Conservation (phyloP, 2,888 invertebrate genomes). For the Baronia brevicornis region DNA sequence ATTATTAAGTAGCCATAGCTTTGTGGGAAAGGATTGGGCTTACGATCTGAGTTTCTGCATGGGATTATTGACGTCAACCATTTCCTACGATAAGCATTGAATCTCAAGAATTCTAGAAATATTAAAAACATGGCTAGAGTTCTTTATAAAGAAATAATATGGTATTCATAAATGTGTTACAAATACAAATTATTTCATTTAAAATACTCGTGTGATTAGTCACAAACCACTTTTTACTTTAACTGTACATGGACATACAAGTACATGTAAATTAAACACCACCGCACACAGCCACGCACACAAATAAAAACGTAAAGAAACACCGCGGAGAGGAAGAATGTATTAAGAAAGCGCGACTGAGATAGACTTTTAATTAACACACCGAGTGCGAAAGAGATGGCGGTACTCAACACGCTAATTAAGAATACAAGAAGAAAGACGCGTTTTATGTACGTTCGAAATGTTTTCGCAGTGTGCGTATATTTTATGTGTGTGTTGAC, state of each 20-base stretch:
- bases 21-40: no score
- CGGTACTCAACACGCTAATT: slow-evolving; percentile 76
- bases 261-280: slow-evolving; percentile 75
- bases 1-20: no score
- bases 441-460: slow-evolving; percentile 68
- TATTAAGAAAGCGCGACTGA: slow-evolving; percentile 75
- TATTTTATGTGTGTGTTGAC: slow-evolving; percentile 39
- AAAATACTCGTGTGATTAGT: background rate
- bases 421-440: slow-evolving; percentile 82
- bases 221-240: slow-evolving; percentile 28
- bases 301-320: slow-evolving; percentile 76
- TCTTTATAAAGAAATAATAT: slow-evolving; percentile 2
- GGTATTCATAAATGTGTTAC: no score
- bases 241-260: slow-evolving; percentile 68
- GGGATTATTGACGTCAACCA: no score
- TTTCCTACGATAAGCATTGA: no score
- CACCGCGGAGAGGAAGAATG: slow-evolving; percentile 75
- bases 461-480: slow-evolving; percentile 42
- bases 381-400: slow-evolving; percentile 56
- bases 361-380: slow-evolving; percentile 70
- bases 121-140: no score
- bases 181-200: background rate
- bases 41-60: no score
- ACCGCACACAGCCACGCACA: slow-evolving; percentile 74
- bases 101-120: no score